Conservation (phyloP, 2,888 invertebrate genomes). For the Perdita meconis region DNA sequence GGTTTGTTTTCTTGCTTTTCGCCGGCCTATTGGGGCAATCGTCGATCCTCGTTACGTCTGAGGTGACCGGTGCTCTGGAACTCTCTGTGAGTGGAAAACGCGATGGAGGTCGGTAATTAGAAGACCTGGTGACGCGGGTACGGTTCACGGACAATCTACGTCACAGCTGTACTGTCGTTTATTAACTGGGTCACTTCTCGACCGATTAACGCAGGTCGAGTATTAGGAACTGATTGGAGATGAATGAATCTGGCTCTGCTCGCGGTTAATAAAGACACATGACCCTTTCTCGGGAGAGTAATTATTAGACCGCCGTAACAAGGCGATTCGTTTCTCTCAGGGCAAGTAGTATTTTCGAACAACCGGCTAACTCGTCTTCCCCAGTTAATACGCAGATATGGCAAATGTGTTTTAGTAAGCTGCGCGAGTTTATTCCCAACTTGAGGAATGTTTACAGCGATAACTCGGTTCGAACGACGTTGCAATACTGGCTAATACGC, state of each 20-base stretch:
- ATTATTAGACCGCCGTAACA: not conserved
- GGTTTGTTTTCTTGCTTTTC: not conserved
- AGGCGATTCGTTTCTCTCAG: not conserved
- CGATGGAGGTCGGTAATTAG: too few species aligned
- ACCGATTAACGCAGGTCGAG: not conserved
- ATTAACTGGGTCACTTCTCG: constrained; percentile 1
- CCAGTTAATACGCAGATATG: not conserved
- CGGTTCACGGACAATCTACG: too few species aligned
- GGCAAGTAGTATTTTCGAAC: not conserved
- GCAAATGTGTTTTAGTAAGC: not conserved
- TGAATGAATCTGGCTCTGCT: not conserved
- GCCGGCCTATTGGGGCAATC: not conserved
- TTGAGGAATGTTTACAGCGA: constrained; percentile 21
- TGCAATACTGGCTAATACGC: constrained; percentile 14
- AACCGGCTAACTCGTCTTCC: not conserved
- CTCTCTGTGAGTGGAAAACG: too few species aligned
- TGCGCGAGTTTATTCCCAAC: not conserved
- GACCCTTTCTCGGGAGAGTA: too few species aligned
- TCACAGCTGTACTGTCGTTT: not conserved
- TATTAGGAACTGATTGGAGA: not conserved
- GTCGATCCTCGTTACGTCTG: not conserved
- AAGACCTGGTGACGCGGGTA: too few species aligned
- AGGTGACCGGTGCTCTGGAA: too few species aligned
- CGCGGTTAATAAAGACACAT: too few species aligned
- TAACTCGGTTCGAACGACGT: constrained; percentile 22